Percentiles rank a stretch among this genome's conserved stretches.
Conservation (phyloP, 37 sponge, comb jelly and placozoan species). For the Geodia barretti region DNA sequence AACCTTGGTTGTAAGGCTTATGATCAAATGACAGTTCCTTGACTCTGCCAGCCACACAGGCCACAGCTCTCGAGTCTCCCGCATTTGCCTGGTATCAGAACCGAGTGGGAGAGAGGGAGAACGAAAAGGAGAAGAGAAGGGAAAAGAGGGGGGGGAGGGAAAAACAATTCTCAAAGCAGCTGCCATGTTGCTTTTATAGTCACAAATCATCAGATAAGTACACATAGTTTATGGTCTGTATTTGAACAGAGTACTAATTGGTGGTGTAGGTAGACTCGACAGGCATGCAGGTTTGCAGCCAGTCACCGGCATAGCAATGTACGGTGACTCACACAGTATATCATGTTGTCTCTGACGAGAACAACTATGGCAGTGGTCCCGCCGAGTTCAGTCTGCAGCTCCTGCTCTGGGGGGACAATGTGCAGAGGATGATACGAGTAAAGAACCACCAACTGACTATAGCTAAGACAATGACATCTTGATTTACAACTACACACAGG, state of each 20-base stretch:
- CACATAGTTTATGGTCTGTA: too few species aligned
- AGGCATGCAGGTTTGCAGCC: too few species aligned
- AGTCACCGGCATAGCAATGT: too few species aligned
- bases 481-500: too few species aligned
- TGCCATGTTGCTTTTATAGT: too few species aligned
- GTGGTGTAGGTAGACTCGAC: too few species aligned
- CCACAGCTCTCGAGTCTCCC: slow-evolving; percentile 90
- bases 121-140: too few species aligned
- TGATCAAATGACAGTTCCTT: slow-evolving; percentile 86
- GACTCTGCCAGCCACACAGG: slow-evolving; percentile 63
- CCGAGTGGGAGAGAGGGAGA: too few species aligned
- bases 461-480: neutral
- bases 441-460: neutral
- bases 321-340: slow-evolving; percentile 91
- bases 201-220: too few species aligned
- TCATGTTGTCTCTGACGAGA: slow-evolving; percentile 61
- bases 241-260: too few species aligned
- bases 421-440: neutral
- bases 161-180: too few species aligned
- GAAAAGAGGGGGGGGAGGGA: too few species aligned
- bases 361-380: slow-evolving; percentile 84
- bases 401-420: neutral
- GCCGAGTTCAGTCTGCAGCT: slow-evolving; percentile 51
- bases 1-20: slow-evolving; percentile 81
- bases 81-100: slow-evolving; percentile 65